phyloP scores from a whole-genome alignment of 2,113 vertebrate genomes.

The Limanda limanda region DNA sequence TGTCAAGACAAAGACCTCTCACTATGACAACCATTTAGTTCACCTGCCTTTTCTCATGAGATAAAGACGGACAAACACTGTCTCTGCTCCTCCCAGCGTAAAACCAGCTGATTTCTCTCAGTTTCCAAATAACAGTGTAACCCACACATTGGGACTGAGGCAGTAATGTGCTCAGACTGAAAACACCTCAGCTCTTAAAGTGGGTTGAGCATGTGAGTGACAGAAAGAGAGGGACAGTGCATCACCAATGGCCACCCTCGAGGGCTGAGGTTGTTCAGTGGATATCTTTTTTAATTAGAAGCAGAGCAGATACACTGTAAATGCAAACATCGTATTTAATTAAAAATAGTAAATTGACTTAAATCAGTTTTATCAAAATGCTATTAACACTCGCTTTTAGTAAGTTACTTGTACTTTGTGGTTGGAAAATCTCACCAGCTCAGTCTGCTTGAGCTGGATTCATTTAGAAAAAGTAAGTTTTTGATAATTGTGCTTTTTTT shows the following conservation, averaged over 20 bases:
- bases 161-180: constrained; percentile 7
- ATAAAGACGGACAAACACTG: neutral
- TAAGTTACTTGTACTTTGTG: too few species aligned
- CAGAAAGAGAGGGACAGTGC: neutral
- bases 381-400: too few species aligned
- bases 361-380: too few species aligned
- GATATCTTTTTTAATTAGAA: constrained; percentile 14
- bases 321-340: too few species aligned
- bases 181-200: constrained; percentile 10
- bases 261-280: neutral
- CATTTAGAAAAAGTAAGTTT: too few species aligned
- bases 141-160: neutral
- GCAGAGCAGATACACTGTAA: too few species aligned
- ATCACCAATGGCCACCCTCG: constrained; percentile 65
- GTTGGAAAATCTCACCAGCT: too few species aligned
- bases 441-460: too few species aligned
- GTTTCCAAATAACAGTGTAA: neutral
- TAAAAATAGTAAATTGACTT: too few species aligned
- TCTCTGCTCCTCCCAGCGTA: neutral
- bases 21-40: constrained; percentile 6
- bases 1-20: constrained; percentile 11
- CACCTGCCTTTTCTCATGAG: neutral
- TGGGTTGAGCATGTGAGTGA: neutral
- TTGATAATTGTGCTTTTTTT: too few species aligned
- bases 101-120: neutral